These are phyloP conservation scores for Stenoptilia bipunctidactyla DNA, from an alignment of 2,888 invertebrate genomes.

Conservation along the genomic window DNA sequence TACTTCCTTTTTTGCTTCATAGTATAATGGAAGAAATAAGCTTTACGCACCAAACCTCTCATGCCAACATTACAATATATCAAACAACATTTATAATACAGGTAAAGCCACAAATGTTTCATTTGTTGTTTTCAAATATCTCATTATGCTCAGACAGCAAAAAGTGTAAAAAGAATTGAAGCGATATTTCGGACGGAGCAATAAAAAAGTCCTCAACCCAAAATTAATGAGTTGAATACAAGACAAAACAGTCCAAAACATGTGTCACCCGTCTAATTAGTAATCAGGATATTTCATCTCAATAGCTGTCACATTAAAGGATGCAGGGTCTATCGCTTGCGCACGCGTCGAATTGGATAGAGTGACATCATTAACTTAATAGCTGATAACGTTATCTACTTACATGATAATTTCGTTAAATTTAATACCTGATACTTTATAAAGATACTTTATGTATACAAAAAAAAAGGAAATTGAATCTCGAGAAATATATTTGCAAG, in stretches of 20 bases:
- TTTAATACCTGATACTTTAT: too few species aligned
- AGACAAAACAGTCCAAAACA: slow-evolving; percentile 57
- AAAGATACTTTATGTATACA: too few species aligned
- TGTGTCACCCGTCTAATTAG: slow-evolving; percentile 65
- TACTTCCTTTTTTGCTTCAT: slow-evolving; percentile 39
- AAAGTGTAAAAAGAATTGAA: slow-evolving; percentile 1
- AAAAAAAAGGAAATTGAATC: too few species aligned
- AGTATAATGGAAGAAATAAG: slow-evolving; percentile 11
- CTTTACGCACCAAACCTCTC: too few species aligned
- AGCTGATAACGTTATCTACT: too few species aligned
- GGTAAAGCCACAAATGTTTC: neutral
- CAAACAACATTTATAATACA: neutral
- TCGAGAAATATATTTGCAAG: too few species aligned
- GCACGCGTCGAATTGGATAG: slow-evolving; percentile 33
- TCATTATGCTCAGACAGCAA: neutral
- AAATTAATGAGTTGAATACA: slow-evolving; percentile 40
- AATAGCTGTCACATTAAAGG: slow-evolving; percentile 44
- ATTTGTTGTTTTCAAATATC: neutral
- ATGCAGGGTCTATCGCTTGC: slow-evolving; percentile 35
- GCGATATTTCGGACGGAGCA: slow-evolving; percentile 13
- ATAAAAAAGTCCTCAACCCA: slow-evolving; percentile 33
- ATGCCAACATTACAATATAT: too few species aligned
- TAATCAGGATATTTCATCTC: slow-evolving; percentile 58
- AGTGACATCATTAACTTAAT: too few species aligned
- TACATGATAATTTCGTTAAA: too few species aligned